Conservation (phyloP, 92 coral and sea anemone species). For the Isaurus tuberculatus region DNA sequence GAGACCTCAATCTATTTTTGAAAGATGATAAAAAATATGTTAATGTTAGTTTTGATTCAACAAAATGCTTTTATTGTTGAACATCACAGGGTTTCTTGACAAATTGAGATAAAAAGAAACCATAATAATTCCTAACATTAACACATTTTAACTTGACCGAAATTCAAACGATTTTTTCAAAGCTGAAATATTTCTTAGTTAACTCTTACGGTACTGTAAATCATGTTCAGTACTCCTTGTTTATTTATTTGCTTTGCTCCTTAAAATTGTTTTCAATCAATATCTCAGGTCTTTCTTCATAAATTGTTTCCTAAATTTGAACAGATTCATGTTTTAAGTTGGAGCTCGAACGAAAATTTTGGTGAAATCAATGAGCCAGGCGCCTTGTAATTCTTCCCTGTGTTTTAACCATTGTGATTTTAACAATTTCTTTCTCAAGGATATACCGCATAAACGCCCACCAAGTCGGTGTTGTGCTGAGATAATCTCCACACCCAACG, state of each 20-base stretch:
- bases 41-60: background rate
- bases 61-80: background rate
- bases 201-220: background rate
- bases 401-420: background rate
- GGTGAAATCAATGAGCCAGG: background rate
- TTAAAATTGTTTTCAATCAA: background rate
- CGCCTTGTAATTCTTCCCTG: background rate
- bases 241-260: background rate
- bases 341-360: constrained; percentile 6
- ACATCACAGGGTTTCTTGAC: background rate
- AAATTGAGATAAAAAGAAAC: background rate
- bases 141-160: background rate
- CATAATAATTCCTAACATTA: background rate
- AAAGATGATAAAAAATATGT: background rate
- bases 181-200: background rate
- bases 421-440: background rate
- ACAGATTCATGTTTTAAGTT: background rate
- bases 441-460: constrained; percentile 12
- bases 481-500: background rate
- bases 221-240: background rate
- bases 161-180: background rate
- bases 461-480: background rate
- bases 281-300: constrained; percentile 1
- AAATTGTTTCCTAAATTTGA: constrained; percentile 10
- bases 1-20: background rate